Percentiles rank a stretch among this genome's conserved stretches.
These are phyloP conservation scores for Petrophora chlorosata DNA, from an alignment of 2,888 invertebrate genomes.

Conservation along the genomic window DNA sequence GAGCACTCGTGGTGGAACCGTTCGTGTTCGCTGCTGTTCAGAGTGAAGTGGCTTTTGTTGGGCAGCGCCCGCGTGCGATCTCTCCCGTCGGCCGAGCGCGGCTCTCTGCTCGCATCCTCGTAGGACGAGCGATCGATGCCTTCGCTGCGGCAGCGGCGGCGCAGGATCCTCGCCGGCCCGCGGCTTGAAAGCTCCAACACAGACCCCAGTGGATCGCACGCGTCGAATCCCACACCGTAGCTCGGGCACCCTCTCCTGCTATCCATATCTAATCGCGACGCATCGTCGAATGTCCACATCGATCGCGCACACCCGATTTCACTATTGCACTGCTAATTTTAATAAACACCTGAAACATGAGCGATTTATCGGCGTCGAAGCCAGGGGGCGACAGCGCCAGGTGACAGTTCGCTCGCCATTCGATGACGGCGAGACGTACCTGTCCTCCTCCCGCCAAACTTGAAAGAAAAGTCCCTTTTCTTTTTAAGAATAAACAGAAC, in stretches of 20 bases:
- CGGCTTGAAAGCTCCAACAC: conserved; percentile 71
- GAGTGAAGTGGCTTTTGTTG: conserved; percentile 71
- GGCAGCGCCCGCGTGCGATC: conserved; percentile 58
- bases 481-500: background rate
- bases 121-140: conserved; percentile 78
- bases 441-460: conserved; percentile 62
- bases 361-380: conserved; percentile 57
- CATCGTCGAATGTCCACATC: conserved; percentile 76
- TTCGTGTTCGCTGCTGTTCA: conserved; percentile 58
- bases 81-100: conserved; percentile 60
- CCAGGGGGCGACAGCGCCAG: conserved; percentile 63
- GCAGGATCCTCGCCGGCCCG: conserved; percentile 70
- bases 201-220: conserved; percentile 71
- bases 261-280: conserved; percentile 76
- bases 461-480: conserved; percentile 51
- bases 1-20: conserved; percentile 70
- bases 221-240: conserved; percentile 78
- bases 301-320: conserved; percentile 64
- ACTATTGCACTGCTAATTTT: conserved; percentile 76
- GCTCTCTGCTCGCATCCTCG: conserved; percentile 72
- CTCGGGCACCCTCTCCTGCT: conserved; percentile 72
- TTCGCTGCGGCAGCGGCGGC: conserved; percentile 80
- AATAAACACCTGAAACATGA: conserved; percentile 64
- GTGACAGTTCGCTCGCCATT: conserved; percentile 68
- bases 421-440: conserved; percentile 24